Conservation (phyloP, 2,888 invertebrate genomes). For the Spisula subtruncata region DNA sequence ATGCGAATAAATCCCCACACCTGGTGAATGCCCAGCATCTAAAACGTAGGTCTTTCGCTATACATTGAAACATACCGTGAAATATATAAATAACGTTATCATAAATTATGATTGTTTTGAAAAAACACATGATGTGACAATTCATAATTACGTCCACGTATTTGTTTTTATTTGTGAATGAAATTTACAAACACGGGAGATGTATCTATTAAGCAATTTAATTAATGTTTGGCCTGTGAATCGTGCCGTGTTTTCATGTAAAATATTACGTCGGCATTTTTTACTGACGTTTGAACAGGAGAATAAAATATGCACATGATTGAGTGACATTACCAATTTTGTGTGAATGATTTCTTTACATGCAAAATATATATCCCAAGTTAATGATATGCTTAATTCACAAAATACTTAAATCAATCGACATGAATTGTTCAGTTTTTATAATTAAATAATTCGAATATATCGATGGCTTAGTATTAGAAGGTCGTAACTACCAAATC, state of each 20-base stretch:
- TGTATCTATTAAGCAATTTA: not conserved
- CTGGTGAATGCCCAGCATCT: not conserved
- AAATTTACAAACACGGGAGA: not conserved
- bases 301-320: not conserved
- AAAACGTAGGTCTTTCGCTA: not conserved
- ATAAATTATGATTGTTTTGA: conserved; percentile 8
- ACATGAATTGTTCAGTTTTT: no score
- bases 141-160: not conserved
- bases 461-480: no score
- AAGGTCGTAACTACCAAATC: no score
- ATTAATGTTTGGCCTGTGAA: not conserved
- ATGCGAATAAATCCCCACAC: not conserved
- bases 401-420: no score
- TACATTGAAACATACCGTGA: not conserved
- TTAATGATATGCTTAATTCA: not conserved
- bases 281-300: not conserved
- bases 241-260: not conserved
- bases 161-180: conserved; percentile 22
- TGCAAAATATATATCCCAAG: not conserved
- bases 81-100: no score
- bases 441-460: no score
- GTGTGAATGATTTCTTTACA: not conserved
- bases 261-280: not conserved
- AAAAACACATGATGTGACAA: not conserved
- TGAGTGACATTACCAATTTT: not conserved